phyloP scores from a whole-genome alignment of 2,113 vertebrate genomes.

The Rhagologus leucostigma region DNA sequence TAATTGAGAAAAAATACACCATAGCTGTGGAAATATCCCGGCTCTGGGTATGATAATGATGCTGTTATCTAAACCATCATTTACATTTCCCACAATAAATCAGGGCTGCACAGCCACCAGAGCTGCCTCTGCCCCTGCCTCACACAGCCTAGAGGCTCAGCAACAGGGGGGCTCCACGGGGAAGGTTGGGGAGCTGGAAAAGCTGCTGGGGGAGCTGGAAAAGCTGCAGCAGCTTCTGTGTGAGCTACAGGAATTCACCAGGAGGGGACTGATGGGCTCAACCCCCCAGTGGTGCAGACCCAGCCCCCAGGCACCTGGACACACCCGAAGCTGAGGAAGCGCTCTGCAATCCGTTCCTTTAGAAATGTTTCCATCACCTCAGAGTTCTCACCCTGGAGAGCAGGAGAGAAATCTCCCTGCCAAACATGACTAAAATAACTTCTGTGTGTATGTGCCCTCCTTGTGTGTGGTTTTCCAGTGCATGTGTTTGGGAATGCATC shows the following conservation, averaged over 20 bases:
- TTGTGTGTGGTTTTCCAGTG: background rate
- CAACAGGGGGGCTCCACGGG: fast-evolving
- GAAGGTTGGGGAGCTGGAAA: background rate
- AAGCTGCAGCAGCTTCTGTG: background rate
- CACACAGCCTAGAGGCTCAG: background rate
- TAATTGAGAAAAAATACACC: background rate
- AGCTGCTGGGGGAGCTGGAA: too few relatives aligned
- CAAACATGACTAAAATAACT: fast-evolving
- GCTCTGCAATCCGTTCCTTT: fast-evolving
- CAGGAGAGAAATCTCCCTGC: background rate
- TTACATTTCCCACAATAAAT: background rate
- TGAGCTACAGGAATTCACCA: fast-evolving
- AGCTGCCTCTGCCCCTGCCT: background rate
- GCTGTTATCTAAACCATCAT: background rate
- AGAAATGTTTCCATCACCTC: background rate
- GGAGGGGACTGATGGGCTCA: background rate
- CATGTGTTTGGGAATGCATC: background rate
- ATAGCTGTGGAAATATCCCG: background rate
- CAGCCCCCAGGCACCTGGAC: background rate
- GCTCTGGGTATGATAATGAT: background rate
- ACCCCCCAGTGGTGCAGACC: fast-evolving
- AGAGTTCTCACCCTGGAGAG: background rate
- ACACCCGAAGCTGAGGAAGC: fast-evolving
- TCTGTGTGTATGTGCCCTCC: fast-evolving
- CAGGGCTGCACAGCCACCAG: background rate